phyloP scores from a whole-genome alignment of 2,888 invertebrate genomes.

The Oasisia sp. region DNA sequence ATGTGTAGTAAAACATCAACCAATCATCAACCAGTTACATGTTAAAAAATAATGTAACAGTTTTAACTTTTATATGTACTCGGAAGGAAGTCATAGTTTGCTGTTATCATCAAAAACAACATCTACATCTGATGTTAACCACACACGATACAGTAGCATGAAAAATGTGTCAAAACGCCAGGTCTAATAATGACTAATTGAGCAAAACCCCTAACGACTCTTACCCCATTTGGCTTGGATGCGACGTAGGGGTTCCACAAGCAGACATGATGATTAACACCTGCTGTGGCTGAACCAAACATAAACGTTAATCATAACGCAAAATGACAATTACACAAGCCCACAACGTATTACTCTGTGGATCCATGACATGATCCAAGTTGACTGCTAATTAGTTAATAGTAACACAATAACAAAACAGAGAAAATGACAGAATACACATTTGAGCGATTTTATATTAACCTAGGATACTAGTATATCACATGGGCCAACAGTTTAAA shows the following conservation, averaged over 20 bases:
- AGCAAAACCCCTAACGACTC: constrained; percentile 30
- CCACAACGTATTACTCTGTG: not conserved
- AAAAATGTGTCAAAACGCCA: not conserved
- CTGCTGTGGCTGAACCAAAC: constrained; percentile 60
- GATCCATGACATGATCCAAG: not conserved
- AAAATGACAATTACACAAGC: not conserved
- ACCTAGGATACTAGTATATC: too few species aligned
- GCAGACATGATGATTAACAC: constrained; percentile 64
- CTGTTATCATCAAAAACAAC: not conserved
- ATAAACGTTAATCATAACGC: not conserved
- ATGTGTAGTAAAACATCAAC: too few species aligned
- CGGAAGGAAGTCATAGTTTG: not conserved
- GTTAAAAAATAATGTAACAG: too few species aligned
- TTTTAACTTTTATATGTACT: too few species aligned
- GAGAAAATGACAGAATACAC: not conserved
- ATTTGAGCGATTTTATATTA: too few species aligned
- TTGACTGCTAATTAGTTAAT: not conserved
- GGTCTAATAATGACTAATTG: not conserved
- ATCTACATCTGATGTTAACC: not conserved
- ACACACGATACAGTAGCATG: not conserved
- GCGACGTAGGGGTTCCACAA: constrained; percentile 66
- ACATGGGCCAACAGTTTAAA: too few species aligned
- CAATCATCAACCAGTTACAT: too few species aligned
- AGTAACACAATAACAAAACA: not conserved
- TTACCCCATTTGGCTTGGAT: constrained; percentile 66